Conservation (phyloP, 2,113 vertebrate genomes). For the Strix uralensis region DNA sequence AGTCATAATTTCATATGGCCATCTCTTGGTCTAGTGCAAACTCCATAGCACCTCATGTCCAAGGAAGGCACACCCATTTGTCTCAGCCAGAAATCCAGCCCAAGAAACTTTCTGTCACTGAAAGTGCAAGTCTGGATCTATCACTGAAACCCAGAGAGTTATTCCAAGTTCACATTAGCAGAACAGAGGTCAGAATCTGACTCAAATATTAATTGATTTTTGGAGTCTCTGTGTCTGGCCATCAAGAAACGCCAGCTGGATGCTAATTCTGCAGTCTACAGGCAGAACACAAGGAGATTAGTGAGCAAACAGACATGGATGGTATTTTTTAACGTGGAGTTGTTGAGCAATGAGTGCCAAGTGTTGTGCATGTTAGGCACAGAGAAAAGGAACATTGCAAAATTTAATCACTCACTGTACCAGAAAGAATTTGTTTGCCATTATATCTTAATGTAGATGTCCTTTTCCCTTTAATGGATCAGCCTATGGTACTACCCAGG, state of each 20-base stretch:
- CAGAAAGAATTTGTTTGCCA: not conserved
- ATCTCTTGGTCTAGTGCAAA: not conserved
- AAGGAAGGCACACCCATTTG: not conserved
- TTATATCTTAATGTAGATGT: not conserved
- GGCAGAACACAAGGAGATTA: not conserved
- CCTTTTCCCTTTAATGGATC: not conserved
- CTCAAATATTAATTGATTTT: not conserved
- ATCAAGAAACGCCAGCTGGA: not conserved
- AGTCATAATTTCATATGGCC: not conserved
- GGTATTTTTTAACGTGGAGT: not conserved
- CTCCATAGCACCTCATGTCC: not conserved
- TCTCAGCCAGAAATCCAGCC: not conserved
- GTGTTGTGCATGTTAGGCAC: not conserved
- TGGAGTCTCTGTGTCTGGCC: constrained; percentile 38
- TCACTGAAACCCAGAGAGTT: not conserved
- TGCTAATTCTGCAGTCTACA: not conserved
- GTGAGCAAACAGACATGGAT: not conserved
- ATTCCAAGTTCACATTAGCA: constrained; percentile 2
- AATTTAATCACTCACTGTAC: not conserved
- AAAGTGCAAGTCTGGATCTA: not conserved
- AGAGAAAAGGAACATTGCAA: not conserved
- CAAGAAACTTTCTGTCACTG: not conserved
- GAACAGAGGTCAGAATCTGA: constrained; percentile 5
- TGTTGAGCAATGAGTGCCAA: not conserved
- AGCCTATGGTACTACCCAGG: not conserved